Conservation (phyloP, 2,797 vertebrate genomes). For the Phyllotis vaccarum region DNA sequence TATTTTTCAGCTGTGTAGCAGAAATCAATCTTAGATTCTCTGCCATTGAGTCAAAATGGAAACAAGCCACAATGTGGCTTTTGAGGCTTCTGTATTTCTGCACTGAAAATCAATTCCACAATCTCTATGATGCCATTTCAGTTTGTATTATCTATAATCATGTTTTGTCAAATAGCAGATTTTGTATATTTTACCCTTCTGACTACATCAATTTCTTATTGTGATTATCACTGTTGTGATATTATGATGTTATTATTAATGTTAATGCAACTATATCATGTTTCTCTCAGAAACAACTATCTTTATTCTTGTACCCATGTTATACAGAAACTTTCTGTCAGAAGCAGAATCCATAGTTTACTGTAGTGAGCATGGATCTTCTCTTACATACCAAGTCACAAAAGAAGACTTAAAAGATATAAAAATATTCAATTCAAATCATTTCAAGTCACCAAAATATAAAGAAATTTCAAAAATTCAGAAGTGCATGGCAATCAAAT, state of each 20-base stretch:
- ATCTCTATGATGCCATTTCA: neutral
- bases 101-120: neutral
- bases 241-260: slow-evolving; percentile 13
- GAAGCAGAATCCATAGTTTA: neutral
- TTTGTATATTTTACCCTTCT: neutral
- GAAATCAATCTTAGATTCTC: too few relatives aligned
- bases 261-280: neutral
- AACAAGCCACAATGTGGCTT: too few relatives aligned
- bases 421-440: neutral
- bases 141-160: neutral
- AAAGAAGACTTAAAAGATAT: neutral
- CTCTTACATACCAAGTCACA: neutral
- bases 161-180: neutral
- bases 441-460: neutral
- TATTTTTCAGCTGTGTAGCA: too few relatives aligned
- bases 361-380: neutral
- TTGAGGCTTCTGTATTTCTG: too few relatives aligned
- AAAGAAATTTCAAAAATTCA: neutral
- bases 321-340: neutral
- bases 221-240: neutral
- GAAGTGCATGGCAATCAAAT: neutral
- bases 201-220: neutral
- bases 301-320: neutral
- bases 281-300: neutral
- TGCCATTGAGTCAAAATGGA: too few relatives aligned